Evolutionary conservation across 2,797 vertebrate genomes (phyloP).

Genomic region (Acestrorhynchus altus): DNA sequence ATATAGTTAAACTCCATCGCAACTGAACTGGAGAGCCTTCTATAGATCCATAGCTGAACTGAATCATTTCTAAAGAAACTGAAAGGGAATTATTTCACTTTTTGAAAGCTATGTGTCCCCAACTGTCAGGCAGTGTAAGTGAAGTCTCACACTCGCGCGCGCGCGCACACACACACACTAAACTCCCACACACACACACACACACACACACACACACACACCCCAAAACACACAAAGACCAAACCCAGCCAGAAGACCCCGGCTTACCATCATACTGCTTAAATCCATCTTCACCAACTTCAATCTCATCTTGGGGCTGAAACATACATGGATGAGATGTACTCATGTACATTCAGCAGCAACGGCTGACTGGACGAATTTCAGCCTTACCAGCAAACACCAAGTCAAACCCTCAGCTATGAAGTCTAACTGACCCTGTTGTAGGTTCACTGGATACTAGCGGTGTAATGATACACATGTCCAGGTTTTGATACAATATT

Average conservation of each 20-base stretch:
- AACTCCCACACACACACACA: constrained; percentile 1
- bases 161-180: not conserved
- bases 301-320: constrained; percentile 94
- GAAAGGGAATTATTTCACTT: not conserved
- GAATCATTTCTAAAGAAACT: not conserved
- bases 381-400: constrained; percentile 25
- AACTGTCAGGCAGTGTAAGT: not conserved
- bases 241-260: constrained; percentile 69
- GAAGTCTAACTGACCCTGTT: not conserved
- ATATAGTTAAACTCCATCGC: no score
- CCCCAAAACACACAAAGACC: constrained; percentile 25
- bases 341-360: constrained; percentile 76
- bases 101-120: not conserved
- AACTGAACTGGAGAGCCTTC: no score
- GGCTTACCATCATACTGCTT: constrained; percentile 96
- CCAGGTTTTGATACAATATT: no score
- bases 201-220: constrained; percentile 34
- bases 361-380: constrained; percentile 59
- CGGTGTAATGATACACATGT: not conserved
- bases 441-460: not conserved
- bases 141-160: not conserved
- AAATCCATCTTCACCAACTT: constrained; percentile 93
- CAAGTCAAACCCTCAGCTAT: not conserved
- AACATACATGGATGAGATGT: constrained; percentile 83
- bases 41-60: no score